These are phyloP conservation scores for Gymnocephalus cernua DNA, from an alignment of 2,113 vertebrate species.

Conservation along the genomic window DNA sequence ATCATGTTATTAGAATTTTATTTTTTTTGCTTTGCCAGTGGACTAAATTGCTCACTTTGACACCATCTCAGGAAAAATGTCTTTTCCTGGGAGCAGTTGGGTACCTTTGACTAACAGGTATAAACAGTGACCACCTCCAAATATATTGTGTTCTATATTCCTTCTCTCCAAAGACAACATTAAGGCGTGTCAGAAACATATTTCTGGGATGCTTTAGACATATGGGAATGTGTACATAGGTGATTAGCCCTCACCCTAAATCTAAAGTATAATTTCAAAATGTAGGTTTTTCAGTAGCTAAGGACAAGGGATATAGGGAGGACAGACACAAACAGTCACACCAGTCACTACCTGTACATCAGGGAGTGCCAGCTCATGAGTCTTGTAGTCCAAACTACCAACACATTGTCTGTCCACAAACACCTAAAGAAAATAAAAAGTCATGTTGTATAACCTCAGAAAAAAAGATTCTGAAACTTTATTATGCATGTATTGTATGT, in stretches of 20 bases:
- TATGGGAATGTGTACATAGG: not conserved
- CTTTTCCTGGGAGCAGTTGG: not conserved
- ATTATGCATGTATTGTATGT: not conserved
- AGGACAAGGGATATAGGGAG: not conserved
- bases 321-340: not conserved
- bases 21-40: not conserved
- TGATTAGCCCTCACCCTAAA: not conserved
- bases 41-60: not conserved
- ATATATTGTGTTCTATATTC: not conserved
- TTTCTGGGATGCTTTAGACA: not conserved
- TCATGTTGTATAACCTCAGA: not conserved
- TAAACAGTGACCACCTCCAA: not conserved
- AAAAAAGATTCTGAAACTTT: not conserved
- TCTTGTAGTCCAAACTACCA: conserved; percentile 89
- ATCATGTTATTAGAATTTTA: not conserved
- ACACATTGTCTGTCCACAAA: conserved; percentile 88
- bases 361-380: conserved; percentile 82
- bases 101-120: not conserved
- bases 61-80: not conserved
- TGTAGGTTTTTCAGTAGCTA: not conserved
- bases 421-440: conserved; percentile 82
- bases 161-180: not conserved
- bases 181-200: not conserved
- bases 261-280: not conserved
- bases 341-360: conserved; percentile 82